phyloP scores from a whole-genome alignment of 2,113 vertebrate genomes.

The Pangasianodon hypophthalmus region DNA sequence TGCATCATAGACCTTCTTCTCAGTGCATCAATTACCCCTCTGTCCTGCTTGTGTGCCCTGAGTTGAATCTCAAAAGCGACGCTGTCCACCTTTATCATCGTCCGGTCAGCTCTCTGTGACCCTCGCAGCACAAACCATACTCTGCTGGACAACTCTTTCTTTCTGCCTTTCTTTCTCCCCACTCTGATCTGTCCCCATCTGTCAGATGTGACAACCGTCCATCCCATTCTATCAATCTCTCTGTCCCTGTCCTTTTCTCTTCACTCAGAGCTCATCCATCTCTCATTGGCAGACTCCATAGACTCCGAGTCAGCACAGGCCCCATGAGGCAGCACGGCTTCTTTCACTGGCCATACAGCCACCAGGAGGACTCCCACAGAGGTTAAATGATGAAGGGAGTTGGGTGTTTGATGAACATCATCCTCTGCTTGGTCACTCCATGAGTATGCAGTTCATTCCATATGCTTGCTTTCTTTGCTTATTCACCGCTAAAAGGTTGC shows the following conservation, averaged over 20 bases:
- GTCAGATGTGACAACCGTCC: conserved; percentile 30
- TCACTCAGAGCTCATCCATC: conserved; percentile 64
- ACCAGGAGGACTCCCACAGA: conserved; percentile 48
- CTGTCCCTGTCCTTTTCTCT: conserved; percentile 7
- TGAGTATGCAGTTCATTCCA: not conserved
- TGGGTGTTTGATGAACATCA: not conserved
- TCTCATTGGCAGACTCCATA: conserved; percentile 69
- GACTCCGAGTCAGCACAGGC: conserved; percentile 62
- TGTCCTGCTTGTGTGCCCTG: conserved; percentile 59
- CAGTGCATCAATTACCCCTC: conserved; percentile 62
- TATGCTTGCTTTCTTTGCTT: not conserved
- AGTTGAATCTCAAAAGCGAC: conserved; percentile 50
- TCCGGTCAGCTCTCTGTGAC: conserved; percentile 35
- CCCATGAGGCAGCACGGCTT: conserved; percentile 15
- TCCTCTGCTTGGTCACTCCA: not conserved
- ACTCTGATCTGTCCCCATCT: conserved; percentile 48
- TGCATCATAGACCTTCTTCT: conserved; percentile 51
- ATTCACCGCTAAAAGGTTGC: not conserved
- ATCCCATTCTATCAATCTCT: conserved; percentile 20
- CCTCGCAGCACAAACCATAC: conserved; percentile 21
- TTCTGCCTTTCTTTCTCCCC: conserved; percentile 27
- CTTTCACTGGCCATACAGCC: conserved; percentile 52
- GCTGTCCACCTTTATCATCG: conserved; percentile 54
- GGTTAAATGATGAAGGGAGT: not conserved
- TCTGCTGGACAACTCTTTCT: conserved; percentile 28